Evolutionary conservation across 2,797 vertebrate genomes (phyloP).

Genomic region (Rhodeus uyekii): DNA sequence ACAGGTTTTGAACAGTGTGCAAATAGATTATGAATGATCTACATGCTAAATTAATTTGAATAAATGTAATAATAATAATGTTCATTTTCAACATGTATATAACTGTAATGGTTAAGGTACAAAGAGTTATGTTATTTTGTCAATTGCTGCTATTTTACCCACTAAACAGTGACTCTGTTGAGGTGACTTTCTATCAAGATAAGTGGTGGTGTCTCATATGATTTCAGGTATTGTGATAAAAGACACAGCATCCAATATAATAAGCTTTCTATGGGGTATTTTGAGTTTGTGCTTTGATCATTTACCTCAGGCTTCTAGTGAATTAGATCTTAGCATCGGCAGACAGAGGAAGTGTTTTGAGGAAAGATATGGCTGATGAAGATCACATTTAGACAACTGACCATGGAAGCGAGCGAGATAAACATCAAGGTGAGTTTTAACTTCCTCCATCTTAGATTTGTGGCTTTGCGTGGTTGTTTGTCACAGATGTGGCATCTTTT

Average conservation of each 20-base stretch:
- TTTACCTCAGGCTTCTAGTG: constrained; percentile 34
- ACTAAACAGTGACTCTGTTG: background rate
- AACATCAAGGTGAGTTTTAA: constrained; percentile 38
- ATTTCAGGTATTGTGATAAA: constrained; percentile 38
- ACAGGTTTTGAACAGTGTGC: background rate
- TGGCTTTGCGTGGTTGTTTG: constrained; percentile 25
- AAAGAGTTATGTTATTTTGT: too few species aligned
- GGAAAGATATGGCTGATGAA: constrained; percentile 32
- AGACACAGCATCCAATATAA: constrained; percentile 44
- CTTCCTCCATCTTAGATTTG: constrained; percentile 34
- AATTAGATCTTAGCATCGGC: constrained; percentile 22
- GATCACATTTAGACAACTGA: constrained; percentile 31
- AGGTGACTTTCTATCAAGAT: constrained; percentile 25
- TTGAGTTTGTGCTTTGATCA: constrained; percentile 45
- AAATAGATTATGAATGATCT: background rate
- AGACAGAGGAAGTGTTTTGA: constrained; percentile 14
- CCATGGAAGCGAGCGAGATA: constrained; percentile 11
- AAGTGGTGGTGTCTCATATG: constrained; percentile 25
- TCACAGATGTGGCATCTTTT: constrained; percentile 28
- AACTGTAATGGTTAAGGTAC: too few species aligned
- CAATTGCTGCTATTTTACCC: background rate
- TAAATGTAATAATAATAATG: background rate
- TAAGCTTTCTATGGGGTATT: constrained; percentile 16
- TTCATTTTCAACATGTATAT: too few species aligned
- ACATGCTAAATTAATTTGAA: background rate